Evolutionary conservation across 2,888 invertebrate species (phyloP).

Genomic region (Platynereis dumerilii): DNA sequence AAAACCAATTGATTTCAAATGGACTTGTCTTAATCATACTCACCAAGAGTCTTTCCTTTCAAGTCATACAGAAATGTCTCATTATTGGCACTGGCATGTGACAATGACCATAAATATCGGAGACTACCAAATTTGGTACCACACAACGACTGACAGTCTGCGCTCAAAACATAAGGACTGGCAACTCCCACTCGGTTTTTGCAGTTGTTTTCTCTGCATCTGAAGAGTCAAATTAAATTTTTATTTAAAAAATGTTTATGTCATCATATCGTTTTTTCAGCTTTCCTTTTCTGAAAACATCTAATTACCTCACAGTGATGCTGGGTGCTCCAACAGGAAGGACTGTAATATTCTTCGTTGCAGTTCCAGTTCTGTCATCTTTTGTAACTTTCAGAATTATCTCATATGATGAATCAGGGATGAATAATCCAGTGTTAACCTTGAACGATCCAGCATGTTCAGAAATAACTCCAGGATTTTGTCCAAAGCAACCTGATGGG

Average conservation of each 20-base stretch:
- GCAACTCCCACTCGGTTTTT: not conserved
- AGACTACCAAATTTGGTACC: not conserved
- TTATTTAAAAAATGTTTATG: too few species aligned
- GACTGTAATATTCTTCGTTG: not conserved
- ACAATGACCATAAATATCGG: not conserved
- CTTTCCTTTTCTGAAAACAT: too few species aligned
- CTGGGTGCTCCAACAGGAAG: not conserved
- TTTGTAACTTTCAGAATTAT: not conserved
- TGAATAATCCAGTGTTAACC: not conserved
- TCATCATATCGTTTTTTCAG: too few species aligned
- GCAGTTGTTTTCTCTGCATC: not conserved
- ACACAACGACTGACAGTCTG: not conserved
- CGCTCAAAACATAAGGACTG: not conserved
- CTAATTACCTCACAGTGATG: not conserved
- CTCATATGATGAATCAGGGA: not conserved
- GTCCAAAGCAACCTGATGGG: not conserved
- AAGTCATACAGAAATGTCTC: too few species aligned
- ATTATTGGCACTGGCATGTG: too few species aligned
- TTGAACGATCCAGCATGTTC: not conserved
- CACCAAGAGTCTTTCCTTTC: too few species aligned
- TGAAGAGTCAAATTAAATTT: too few species aligned
- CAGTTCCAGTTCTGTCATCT: conserved; percentile 6
- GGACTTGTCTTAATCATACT: too few species aligned
- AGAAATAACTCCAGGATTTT: not conserved
- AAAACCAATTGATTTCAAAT: too few species aligned